Conservation (phyloP, 1,140 invertebrate species). For the Neodiprion fabricii region DNA sequence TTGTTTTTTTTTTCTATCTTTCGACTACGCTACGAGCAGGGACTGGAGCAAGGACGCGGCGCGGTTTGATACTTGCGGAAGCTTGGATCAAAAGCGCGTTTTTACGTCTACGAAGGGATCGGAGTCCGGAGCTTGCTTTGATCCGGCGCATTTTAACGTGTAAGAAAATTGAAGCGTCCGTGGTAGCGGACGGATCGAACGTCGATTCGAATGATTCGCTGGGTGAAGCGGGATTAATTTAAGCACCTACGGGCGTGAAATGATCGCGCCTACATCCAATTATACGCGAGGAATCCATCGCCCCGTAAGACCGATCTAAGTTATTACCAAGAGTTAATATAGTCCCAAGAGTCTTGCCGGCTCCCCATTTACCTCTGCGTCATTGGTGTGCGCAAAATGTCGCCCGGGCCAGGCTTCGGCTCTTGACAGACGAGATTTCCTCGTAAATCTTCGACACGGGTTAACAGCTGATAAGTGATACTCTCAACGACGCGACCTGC, state of each 20-base stretch:
- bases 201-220: not conserved
- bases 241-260: not conserved
- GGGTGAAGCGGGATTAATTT: not conserved
- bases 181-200: not conserved
- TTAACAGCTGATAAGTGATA: not conserved
- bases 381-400: not conserved
- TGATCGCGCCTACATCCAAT: not conserved
- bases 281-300: not conserved
- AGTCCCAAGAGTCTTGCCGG: not conserved
- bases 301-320: not conserved
- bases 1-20: not conserved
- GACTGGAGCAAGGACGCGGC: not conserved
- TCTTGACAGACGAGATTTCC: not conserved
- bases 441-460: not conserved
- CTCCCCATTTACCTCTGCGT: too few species aligned
- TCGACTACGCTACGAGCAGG: not conserved
- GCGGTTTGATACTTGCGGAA: too few species aligned
- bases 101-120: too few species aligned
- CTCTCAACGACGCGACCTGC: not conserved
- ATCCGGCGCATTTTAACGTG: too few species aligned
- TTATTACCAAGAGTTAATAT: not conserved
- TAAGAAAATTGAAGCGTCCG: too few species aligned
- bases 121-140: too few species aligned
- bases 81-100: too few species aligned
- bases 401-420: not conserved